Percentiles rank a stretch among this genome's conserved stretches.
Evolutionary conservation across 2,113 vertebrate genomes (phyloP).

Genomic region (Etheostoma cragini): DNA sequence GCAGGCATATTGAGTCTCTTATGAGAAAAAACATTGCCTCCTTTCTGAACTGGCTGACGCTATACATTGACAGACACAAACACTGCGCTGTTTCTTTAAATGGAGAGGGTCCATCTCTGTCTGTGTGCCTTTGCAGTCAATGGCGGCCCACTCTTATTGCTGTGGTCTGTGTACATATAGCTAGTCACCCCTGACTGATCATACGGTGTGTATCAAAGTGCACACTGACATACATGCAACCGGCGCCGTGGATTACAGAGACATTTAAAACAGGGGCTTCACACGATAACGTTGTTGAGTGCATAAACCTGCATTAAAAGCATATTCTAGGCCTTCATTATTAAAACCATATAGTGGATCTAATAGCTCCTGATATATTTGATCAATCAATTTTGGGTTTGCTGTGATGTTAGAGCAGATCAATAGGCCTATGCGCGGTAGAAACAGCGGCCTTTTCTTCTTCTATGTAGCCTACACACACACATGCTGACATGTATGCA

Average conservation of each 20-base stretch:
- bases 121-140: slow-evolving; percentile 76
- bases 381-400: not conserved
- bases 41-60: slow-evolving; percentile 13
- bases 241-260: slow-evolving; percentile 19
- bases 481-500: slow-evolving; percentile 49
- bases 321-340: slow-evolving; percentile 23
- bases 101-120: slow-evolving; percentile 65
- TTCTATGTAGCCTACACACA: not conserved
- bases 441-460: slow-evolving; percentile 20
- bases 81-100: slow-evolving; percentile 79
- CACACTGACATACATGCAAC: slow-evolving; percentile 19
- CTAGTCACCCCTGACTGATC: slow-evolving; percentile 33
- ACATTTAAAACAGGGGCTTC: slow-evolving; percentile 4
- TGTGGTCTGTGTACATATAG: slow-evolving; percentile 47
- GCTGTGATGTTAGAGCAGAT: slow-evolving; percentile 19
- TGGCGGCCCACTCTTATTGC: slow-evolving; percentile 72
- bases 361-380: not conserved
- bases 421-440: slow-evolving; percentile 9
- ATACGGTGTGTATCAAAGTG: slow-evolving; percentile 21
- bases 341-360: not conserved
- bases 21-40: slow-evolving; percentile 52
- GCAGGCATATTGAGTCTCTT: slow-evolving; percentile 1
- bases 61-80: slow-evolving; percentile 56
- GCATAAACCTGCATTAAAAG: slow-evolving; percentile 11
- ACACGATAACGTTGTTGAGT: not conserved